Evolutionary conservation across 2,113 vertebrate species (phyloP), one percentile per base, ranked within the genome.

Genomic region (Astur gentilis): DNA sequence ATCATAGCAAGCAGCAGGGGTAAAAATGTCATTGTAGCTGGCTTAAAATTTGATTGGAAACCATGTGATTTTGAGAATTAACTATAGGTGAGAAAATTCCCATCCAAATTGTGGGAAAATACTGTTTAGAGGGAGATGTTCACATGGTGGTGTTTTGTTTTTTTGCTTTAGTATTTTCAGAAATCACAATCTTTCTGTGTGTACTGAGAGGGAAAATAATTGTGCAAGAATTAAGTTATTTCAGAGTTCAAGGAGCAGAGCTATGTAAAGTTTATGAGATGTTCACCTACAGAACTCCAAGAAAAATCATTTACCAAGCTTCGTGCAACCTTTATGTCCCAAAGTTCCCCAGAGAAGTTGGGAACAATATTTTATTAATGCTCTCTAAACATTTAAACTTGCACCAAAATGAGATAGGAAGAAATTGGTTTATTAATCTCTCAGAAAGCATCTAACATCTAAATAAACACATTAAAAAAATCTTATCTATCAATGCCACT

Each of bases 1-100:
- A 91, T 14, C 20, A 44, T 11, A 49, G 18, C 31, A 95, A 87
- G 44, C 2, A 72, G 32, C 22, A 75, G 49, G 7, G 54, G 34
- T 60, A 58, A 88, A 94, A 93, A 75, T 94, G 6, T 52, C 60
- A 71, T 9, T 94, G 27, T 38, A 92, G 4, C 26, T 85, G 61
- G 29, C 50, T 87, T 97, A 77, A 91, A 95, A 90, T 93, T 87
- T 95, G 7, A 89, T 83, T 86, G 94, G 5, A 81, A 6, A 29
- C 19, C 29, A 57, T 78, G 61, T 81, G 71, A 97, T 73, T 94
- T 94, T 87, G 40, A 93, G 52, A 62, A 14, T 66, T 32, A 82
- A 93, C 17, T 87, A 36, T n/a, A 50, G 38, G 45, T 83, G 66
- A 78, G 57, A 52, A 95, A 93, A 93, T 90, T 95, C 82, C 92